Base-by-base conservation (phyloP, 2,888 invertebrate genomes). In the Apantesis nais region DNA sequence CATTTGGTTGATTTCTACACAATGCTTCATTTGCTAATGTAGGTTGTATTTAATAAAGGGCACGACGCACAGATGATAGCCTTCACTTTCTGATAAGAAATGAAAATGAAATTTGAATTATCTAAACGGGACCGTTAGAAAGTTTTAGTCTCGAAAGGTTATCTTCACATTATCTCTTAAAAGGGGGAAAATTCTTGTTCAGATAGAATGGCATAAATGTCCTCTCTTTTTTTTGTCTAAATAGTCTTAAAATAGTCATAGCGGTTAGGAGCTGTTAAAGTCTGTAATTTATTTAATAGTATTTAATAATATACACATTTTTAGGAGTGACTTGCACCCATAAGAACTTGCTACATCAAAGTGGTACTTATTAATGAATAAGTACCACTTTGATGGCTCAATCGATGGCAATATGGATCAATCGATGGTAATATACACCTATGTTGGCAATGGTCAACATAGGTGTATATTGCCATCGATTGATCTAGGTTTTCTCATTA, bases 71-170 rank as follows among this genome's bases (percentile, higher is more conserved):
- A 75, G 80, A 80, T 77, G 76, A 75, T 78, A 78, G 71, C 71
- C 71, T 69, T 55, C 62, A 65, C 67, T 62, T 55, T 74, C 66
- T 78, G 76, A 79, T 79, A 82, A 73, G 73, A 55, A 72, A 78
- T 68, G 72, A 76, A 77, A 80, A 80, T 68, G 72, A 68, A 76
- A 71, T 74, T 72, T 48, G 14, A 34, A 79, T 72, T 81, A 80
- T 82, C 80, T 82, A 60, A 74, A 75, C 68, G 70, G 75, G 69
- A 70, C 73, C 75, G 78, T 79, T 80, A 78, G 80, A 82, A 82
- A 82, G 81, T 79, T 72, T 61, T 7, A 61, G 68, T 68, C 16
- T 66, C n/a, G 67, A 79, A 82, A 80, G 80, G 80, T 80, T 74
- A 77, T 67, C 71, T 78, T 81, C 71, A 74, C 73, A 72, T 79